phyloP scores from a whole-genome alignment of 2,113 vertebrate genomes.

The Melierax canorus region DNA sequence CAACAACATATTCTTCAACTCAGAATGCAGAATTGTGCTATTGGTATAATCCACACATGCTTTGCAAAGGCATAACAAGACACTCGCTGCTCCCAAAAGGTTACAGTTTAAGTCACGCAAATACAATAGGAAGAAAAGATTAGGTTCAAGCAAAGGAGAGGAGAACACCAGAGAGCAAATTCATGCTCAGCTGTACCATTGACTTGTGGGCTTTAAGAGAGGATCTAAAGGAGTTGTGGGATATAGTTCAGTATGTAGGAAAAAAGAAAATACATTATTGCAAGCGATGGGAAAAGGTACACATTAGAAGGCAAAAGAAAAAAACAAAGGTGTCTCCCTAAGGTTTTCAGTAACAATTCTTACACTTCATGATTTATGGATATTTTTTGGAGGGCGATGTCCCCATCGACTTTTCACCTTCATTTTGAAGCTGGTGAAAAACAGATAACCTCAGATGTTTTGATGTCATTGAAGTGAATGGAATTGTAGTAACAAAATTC shows the following conservation, averaged over 20 bases:
- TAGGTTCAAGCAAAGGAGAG: not conserved
- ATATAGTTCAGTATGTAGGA: not conserved
- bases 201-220: not conserved
- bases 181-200: not conserved
- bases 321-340: not conserved
- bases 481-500: not conserved
- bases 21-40: not conserved
- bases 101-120: not conserved
- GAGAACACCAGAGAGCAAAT: not conserved
- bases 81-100: not conserved
- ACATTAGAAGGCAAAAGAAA: not conserved
- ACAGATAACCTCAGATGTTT: not conserved
- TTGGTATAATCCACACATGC: not conserved
- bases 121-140: not conserved
- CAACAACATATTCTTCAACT: not conserved
- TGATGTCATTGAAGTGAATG: not conserved
- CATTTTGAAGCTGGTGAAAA: not conserved
- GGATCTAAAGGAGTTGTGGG: not conserved
- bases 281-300: not conserved
- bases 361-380: not conserved
- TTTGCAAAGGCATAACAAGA: not conserved
- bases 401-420: not conserved
- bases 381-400: not conserved
- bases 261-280: not conserved
- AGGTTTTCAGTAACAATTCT: not conserved